Base-by-base conservation (phyloP, 2,113 vertebrate species). In the Scopus umbretta region DNA sequence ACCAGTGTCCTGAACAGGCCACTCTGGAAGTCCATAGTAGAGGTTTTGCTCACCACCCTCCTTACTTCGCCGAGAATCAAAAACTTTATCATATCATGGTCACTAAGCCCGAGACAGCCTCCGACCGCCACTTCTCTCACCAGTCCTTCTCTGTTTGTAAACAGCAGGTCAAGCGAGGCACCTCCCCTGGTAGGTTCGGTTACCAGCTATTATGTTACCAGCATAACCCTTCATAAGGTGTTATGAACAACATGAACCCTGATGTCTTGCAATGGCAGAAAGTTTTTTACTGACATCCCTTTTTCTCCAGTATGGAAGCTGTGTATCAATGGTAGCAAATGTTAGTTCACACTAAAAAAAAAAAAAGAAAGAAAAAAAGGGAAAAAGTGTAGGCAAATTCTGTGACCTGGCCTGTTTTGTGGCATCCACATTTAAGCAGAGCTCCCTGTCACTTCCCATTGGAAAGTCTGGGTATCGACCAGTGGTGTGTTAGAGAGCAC, bases 401-500 rank as follows among this genome's bases (percentile, higher is more conserved):
- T 67, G 38, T 56, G 47, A 79, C 23, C 25, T 63, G 20, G 23
- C 3, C 13, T 74, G 16, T 86, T 91, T 47, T 36, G 13, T 34
- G 15, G 11, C 32, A 71, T 42, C 6, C 9, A 7, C 14, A 30
- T 55, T 88, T 74, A 71, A 72, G 29, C 49, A 75, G 32, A 91
- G 7, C 0, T 71, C n/a, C 16, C 20, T 61, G 18, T 30, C 34
- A 22, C 38, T 59, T 74, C 17, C 13, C 20, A 13, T 13, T n/a
- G 40, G 7, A 72, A 88, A 61, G 5, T 22, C 47, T 79, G 8
- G 0, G 1, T 40, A 27, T 1, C 21, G 45, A 34, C 9, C 3
- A 2, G 45, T 0, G 7, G 8, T 30, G 23, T 23, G 42, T 38
- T n/a, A 59, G 0, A 0, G 23, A 55, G n/a, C 3, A 0, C 26